Base-by-base conservation (phyloP, 2,113 vertebrate genomes). In the Rhinichthys klamathensis region DNA sequence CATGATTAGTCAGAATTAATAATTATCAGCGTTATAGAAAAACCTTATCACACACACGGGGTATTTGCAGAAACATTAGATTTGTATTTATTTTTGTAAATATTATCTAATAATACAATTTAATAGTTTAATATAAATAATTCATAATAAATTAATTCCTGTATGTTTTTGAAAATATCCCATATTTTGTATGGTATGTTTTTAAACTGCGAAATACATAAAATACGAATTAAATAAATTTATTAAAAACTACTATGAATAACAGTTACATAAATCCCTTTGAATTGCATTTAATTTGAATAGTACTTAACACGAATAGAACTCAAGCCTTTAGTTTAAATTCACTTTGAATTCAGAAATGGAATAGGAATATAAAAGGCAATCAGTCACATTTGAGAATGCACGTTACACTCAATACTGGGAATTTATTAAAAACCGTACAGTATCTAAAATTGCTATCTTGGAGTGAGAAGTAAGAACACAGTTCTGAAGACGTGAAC, bases 381-480 rank as follows among this genome's bases (percentile, higher is more conserved):
- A 16, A 44, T 51, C 44, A n/a, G 60, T 9, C 18, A 82, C 15
- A 15, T 25, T 25, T 30, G 2, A 51, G 72, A 56, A 77, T 25
- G 51, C 10, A 25, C 30, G 18, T 51, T 72, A 18, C 27, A 41
- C 27, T 76, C 83, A 74, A 51, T 65, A 84, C 49, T 83, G 13
- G 56, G 41, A 6, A 51, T 72, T 85, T 54, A 70, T 76, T 60
- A 54, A 76, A 32, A 81, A 54, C 15, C 10, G 3, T n/a, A 12
- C 25, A 32, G 79, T 81, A 69, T 81, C 41, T 80, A 30, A 65
- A 49, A 41, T 80, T 49, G n/a, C 78, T 82, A 41, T 77, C 67
- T 78, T 41, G 23, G 51, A 54, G 79, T n/a, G 41, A 25, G 61
- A 81, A 69, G 49, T 51, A 6, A n/a, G 61, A 54, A 18, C 83